phyloP scores from a whole-genome alignment of 2,113 vertebrate species.

The Pandion haliaetus region DNA sequence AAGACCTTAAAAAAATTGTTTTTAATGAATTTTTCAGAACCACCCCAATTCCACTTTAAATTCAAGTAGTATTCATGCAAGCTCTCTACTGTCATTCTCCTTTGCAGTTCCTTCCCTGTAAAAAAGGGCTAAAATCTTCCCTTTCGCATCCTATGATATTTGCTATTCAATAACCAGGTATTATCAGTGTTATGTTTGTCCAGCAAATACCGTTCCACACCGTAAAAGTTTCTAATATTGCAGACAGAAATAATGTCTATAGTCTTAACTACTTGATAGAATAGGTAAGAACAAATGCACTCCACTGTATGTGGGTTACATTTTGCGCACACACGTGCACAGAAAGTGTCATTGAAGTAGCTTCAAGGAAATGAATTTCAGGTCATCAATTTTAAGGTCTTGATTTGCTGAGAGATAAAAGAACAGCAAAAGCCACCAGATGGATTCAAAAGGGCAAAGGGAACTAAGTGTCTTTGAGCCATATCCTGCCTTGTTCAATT shows the following conservation, averaged over 20 bases:
- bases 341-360: neutral
- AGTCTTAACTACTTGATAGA: neutral
- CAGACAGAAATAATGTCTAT: neutral
- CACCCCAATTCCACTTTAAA: neutral
- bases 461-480: slow-evolving; percentile 14
- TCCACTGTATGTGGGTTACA: neutral
- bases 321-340: neutral
- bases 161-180: neutral
- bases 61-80: neutral
- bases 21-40: neutral
- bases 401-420: slow-evolving; percentile 38
- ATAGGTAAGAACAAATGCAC: neutral
- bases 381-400: slow-evolving; percentile 28
- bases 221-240: neutral
- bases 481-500: neutral
- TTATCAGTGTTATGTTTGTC: neutral
- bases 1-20: neutral
- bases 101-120: neutral
- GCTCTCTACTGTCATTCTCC: neutral
- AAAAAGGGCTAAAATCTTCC: neutral
- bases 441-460: slow-evolving; percentile 21
- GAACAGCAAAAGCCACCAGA: slow-evolving; percentile 26
- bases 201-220: neutral
- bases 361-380: slow-evolving; percentile 30
- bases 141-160: neutral